phyloP scores from a whole-genome alignment of 1,140 invertebrate genomes.

The Brachionus calyciflorus region DNA sequence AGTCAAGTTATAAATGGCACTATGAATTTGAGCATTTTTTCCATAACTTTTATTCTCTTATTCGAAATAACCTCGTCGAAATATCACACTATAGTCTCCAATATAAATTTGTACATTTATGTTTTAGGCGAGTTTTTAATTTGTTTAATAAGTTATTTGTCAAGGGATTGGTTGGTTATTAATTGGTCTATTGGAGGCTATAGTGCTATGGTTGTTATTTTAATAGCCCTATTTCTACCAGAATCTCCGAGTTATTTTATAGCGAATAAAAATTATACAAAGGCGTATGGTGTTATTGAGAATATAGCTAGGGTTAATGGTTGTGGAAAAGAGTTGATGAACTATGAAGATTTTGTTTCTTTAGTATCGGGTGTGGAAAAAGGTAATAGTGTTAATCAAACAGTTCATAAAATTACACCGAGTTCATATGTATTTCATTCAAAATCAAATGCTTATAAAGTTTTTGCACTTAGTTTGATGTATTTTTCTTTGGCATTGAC shows the following conservation, averaged over 20 bases:
- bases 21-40: slow-evolving; percentile 10
- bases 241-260: slow-evolving; percentile 20
- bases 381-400: too few relatives aligned
- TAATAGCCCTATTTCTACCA: neutral
- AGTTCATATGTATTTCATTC: slow-evolving; percentile 14
- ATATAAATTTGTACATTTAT: neutral
- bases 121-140: slow-evolving; percentile 1
- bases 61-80: slow-evolving; percentile 20
- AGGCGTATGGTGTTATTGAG: neutral
- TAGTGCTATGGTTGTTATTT: neutral
- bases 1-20: neutral
- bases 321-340: neutral
- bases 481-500: slow-evolving; percentile 10
- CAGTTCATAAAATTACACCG: neutral
- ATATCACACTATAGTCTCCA: neutral
- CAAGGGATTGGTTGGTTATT: neutral
- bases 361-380: neutral
- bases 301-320: neutral
- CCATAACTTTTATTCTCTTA: slow-evolving; percentile 13
- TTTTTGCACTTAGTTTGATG: neutral
- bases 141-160: neutral
- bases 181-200: slow-evolving; percentile 11
- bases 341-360: neutral
- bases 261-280: neutral
- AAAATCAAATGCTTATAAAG: neutral